Evolutionary conservation across 2,797 vertebrate species (phyloP).

Genomic region (Lacerta viridis): DNA sequence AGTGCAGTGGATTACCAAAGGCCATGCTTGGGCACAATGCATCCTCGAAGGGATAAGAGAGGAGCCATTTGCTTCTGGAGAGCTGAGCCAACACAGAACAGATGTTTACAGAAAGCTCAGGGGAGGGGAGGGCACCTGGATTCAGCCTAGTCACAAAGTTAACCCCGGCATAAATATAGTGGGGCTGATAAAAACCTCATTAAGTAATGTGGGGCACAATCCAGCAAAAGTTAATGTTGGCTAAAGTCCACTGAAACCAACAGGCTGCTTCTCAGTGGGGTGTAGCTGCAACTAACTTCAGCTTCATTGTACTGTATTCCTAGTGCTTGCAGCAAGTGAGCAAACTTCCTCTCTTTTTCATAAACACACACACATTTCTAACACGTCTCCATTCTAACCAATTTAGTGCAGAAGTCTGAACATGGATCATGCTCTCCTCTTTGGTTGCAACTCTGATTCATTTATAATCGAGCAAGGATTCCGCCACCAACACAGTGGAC

Average conservation of each 20-base stretch:
- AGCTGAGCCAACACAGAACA: slow-evolving; percentile 12
- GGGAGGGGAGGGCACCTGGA: background rate
- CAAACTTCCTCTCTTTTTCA: background rate
- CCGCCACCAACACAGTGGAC: background rate
- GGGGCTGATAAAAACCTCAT: background rate
- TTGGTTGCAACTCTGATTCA: background rate
- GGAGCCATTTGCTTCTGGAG: slow-evolving; percentile 24
- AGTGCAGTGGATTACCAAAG: slow-evolving; percentile 21
- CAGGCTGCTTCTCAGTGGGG: background rate
- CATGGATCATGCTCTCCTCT: background rate
- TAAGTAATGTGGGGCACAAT: background rate
- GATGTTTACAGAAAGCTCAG: slow-evolving; percentile 25
- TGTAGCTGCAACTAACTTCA: background rate
- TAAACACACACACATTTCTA: background rate
- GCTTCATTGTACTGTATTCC: slow-evolving; percentile 22
- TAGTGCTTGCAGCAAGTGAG: background rate
- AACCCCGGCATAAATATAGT: background rate
- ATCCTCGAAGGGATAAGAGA: slow-evolving; percentile 12
- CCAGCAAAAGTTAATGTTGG: background rate
- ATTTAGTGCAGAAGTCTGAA: slow-evolving; percentile 9
- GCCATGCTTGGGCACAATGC: slow-evolving; percentile 35
- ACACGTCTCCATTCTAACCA: background rate
- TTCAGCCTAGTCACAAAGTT: slow-evolving; percentile 8
- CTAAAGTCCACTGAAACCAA: background rate
- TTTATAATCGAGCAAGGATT: background rate